Conservation (phyloP, 2,797 vertebrate species). For the Enteromius anoplus region DNA sequence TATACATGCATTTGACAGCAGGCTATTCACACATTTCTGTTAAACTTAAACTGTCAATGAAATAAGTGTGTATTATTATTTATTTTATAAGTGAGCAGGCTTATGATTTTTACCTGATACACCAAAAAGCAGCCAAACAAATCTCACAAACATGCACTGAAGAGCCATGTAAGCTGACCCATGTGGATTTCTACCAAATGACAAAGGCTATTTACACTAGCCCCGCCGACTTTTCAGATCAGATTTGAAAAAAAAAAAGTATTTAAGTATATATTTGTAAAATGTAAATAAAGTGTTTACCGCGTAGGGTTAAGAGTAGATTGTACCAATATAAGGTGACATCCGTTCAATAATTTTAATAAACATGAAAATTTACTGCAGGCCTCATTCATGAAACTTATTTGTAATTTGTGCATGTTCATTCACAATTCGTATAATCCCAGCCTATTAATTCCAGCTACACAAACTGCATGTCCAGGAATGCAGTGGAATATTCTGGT, state of each 20-base stretch:
- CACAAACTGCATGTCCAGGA: too few relatives aligned
- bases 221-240: too few relatives aligned
- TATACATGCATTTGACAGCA: not conserved
- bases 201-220: not conserved
- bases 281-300: too few relatives aligned
- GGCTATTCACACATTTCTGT: not conserved
- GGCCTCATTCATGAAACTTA: too few relatives aligned
- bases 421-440: too few relatives aligned
- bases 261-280: not conserved
- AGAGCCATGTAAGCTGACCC: not conserved
- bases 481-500: too few relatives aligned
- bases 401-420: too few relatives aligned
- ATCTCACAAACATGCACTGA: not conserved
- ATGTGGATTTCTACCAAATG: not conserved
- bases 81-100: not conserved
- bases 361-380: too few relatives aligned
- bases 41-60: not conserved
- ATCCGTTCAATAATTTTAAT: too few relatives aligned
- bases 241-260: too few relatives aligned
- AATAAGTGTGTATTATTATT: not conserved
- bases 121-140: not conserved
- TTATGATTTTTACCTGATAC: not conserved
- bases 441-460: too few relatives aligned
- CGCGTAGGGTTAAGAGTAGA: not conserved
- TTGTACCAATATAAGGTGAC: too few relatives aligned